A percentile compares a stretch with the other conserved stretches of the same genome.
Evolutionary conservation across 2,113 vertebrate genomes (phyloP).

Genomic region (Mustelus asterias): DNA sequence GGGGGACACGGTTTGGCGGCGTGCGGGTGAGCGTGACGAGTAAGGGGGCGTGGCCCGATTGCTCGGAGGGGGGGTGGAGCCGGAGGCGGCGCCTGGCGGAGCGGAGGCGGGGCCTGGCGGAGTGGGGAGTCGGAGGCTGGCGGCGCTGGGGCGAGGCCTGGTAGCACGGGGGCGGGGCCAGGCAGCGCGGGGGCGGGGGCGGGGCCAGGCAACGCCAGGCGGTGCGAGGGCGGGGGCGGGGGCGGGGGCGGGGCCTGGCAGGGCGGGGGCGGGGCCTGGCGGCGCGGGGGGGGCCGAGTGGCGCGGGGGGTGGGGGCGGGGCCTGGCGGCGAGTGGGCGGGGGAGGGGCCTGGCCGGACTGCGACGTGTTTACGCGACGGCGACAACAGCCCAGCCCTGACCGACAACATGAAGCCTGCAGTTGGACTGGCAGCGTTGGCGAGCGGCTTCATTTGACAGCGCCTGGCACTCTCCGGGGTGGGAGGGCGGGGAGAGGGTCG

Average conservation of each 20-base stretch:
- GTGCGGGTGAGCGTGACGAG: not conserved
- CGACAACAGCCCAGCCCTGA: not conserved
- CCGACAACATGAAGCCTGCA: not conserved
- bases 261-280: too few relatives aligned
- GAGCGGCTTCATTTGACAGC: not conserved
- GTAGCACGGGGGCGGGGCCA: too few relatives aligned
- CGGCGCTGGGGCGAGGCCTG: not conserved
- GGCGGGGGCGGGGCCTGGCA: too few relatives aligned
- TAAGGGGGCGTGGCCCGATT: not conserved
- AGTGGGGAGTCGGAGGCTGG: not conserved
- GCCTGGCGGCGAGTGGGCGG: not conserved
- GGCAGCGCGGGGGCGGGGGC: too few relatives aligned
- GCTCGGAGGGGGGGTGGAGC: too few relatives aligned
- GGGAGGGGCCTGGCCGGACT: not conserved
- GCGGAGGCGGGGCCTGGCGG: not conserved
- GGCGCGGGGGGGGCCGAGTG: too few relatives aligned
- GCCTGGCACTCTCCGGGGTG: not conserved
- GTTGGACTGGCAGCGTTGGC: not conserved
- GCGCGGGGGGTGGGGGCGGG: not conserved
- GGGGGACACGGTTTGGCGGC: too few relatives aligned
- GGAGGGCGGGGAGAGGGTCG: not conserved
- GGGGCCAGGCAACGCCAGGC: too few relatives aligned
- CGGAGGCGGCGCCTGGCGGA: too few relatives aligned
- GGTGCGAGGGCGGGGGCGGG: too few relatives aligned
- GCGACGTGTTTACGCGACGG: not conserved